Conservation (phyloP, 2,888 invertebrate species). For the Polymixis flavicincta region DNA sequence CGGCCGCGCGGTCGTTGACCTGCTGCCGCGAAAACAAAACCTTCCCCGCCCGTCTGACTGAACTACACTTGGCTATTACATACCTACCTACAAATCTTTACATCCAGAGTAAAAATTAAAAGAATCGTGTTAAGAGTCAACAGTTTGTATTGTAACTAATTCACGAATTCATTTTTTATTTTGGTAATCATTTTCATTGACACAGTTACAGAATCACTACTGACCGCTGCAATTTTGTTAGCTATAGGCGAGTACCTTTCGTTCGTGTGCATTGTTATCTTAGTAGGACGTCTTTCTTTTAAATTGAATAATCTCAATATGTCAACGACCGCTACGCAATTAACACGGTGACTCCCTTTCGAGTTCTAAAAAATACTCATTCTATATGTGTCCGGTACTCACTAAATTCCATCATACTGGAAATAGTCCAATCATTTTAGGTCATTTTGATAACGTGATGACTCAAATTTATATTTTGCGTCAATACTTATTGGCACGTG, state of each 20-base stretch:
- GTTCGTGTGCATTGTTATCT: constrained; percentile 33
- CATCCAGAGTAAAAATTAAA: background rate
- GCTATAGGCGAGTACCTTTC: constrained; percentile 6
- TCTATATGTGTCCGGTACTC: constrained; percentile 72
- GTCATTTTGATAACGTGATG: constrained; percentile 74
- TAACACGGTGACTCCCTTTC: constrained; percentile 86
- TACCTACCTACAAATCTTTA: constrained; percentile 39
- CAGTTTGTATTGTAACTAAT: constrained; percentile 20
- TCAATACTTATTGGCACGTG: constrained; percentile 21
- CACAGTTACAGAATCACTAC: constrained; percentile 26
- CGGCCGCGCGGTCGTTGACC: constrained; percentile 88
- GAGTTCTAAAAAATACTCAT: constrained; percentile 76
- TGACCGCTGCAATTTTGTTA: constrained; percentile 32
- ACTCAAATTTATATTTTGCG: constrained; percentile 54
- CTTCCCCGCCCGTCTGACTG: constrained; percentile 75
- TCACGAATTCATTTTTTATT: constrained; percentile 22
- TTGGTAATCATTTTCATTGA: constrained; percentile 35
- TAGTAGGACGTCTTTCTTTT: constrained; percentile 56
- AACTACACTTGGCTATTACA: constrained; percentile 68
- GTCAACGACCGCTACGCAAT: constrained; percentile 82
- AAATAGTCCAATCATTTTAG: constrained; percentile 74
- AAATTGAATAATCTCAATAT: constrained; percentile 75
- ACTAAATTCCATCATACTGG: constrained; percentile 71
- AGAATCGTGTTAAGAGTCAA: constrained; percentile 14
- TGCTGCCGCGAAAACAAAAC: constrained; percentile 88